These are phyloP conservation scores for Archivesica marissinica DNA, from an alignment of 1,140 invertebrate species.

Conservation along the genomic window DNA sequence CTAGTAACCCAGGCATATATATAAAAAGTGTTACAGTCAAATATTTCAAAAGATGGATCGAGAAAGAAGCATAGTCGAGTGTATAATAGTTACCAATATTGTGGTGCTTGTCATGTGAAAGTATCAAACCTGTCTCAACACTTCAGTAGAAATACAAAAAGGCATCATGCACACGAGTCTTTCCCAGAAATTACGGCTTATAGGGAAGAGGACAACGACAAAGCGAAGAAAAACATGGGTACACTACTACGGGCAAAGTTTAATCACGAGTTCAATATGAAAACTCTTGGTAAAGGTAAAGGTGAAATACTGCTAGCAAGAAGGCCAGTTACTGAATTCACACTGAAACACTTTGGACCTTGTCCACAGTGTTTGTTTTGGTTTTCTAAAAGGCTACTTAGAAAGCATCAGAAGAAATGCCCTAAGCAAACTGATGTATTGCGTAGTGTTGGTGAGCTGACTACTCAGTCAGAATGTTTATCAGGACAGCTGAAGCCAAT, in stretches of 20 bases:
- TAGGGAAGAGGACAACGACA: constrained; percentile 8
- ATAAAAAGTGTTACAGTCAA: constrained; percentile 15
- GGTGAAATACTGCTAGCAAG: constrained; percentile 52
- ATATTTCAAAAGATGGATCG: background rate
- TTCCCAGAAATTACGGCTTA: constrained; percentile 16
- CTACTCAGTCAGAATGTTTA: constrained; percentile 43
- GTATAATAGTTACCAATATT: constrained; percentile 56
- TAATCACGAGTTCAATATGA: constrained; percentile 52
- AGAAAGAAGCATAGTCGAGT: constrained; percentile 24
- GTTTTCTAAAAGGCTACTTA: constrained; percentile 29
- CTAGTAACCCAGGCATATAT: constrained; percentile 28
- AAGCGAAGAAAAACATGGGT: background rate
- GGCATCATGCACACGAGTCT: background rate
- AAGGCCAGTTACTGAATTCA: constrained; percentile 10
- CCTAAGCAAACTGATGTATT: background rate
- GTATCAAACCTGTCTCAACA: constrained; percentile 49
- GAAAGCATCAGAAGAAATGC: constrained; percentile 41
- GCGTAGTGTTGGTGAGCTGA: background rate
- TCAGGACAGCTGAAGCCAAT: background rate
- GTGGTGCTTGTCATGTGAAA: constrained; percentile 33
- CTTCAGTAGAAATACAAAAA: background rate
- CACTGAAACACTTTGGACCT: constrained; percentile 30
- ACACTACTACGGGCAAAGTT: background rate
- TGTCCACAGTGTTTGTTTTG: constrained; percentile 46
- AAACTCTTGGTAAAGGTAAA: constrained; percentile 21